A percentile compares a stretch with the other conserved stretches of the same genome.
These are phyloP conservation scores for Lasioglossum baleicum DNA, from an alignment of 1,140 invertebrate genomes.

Conservation along the genomic window DNA sequence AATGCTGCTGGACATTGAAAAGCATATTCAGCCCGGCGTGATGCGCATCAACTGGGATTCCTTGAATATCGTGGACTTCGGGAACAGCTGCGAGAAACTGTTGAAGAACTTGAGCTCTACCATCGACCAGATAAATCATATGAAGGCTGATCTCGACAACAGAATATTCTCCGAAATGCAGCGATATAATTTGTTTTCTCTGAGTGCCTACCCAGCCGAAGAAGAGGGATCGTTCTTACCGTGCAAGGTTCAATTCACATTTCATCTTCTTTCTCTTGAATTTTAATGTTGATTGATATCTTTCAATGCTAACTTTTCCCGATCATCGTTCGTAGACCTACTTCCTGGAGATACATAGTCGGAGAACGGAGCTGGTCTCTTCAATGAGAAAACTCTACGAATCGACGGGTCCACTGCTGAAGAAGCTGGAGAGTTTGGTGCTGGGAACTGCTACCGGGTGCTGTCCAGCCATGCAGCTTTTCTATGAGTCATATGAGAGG, in stretches of 20 bases:
- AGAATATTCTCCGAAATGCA: conserved; percentile 81
- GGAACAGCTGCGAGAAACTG: conserved; percentile 80
- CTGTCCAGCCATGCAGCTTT: conserved; percentile 83
- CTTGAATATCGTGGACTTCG: conserved; percentile 88
- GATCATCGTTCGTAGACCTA: conserved; percentile 79
- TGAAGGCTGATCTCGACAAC: conserved; percentile 85
- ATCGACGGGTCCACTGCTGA: conserved; percentile 87
- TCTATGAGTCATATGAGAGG: conserved; percentile 86
- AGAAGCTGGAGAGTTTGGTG: conserved; percentile 90
- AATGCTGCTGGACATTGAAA: conserved; percentile 87
- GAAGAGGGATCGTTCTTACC: conserved; percentile 38
- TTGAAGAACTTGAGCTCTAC: conserved; percentile 83
- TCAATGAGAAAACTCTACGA: conserved; percentile 86
- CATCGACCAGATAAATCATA: conserved; percentile 87
- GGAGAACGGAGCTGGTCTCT: conserved; percentile 84
- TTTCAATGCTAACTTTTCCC: too few species aligned
- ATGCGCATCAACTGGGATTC: conserved; percentile 92
- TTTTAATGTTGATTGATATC: too few species aligned
- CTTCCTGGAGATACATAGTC: conserved; percentile 85
- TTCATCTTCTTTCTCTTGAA: not conserved
- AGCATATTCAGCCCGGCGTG: conserved; percentile 88
- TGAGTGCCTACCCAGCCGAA: conserved; percentile 37
- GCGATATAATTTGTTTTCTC: conserved; percentile 82
- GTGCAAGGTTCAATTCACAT: conserved; percentile 67
- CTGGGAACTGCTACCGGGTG: conserved; percentile 84